Conservation (phyloP, 2,113 vertebrate genomes). For the Macaca mulatta region DNA sequence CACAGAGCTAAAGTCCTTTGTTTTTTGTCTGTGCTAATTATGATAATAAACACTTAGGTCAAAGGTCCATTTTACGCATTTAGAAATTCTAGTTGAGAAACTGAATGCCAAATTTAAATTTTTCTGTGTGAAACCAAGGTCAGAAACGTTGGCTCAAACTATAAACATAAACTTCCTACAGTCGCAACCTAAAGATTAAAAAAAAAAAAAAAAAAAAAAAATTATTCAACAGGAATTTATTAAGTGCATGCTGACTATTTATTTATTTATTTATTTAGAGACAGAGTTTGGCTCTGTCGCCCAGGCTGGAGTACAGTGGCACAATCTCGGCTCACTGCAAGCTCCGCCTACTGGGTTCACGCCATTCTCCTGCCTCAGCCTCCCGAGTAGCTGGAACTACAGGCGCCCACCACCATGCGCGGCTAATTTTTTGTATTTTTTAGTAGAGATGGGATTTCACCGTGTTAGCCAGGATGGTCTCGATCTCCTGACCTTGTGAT, state of each 20-base stretch:
- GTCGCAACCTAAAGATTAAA: neutral
- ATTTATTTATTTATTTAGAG: no score
- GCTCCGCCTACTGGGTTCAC: no score
- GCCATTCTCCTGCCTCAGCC: no score
- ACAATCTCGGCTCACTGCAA: no score
- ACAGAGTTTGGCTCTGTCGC: no score
- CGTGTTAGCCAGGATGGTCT: no score
- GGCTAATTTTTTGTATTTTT: no score
- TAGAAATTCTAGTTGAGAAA: constrained; percentile 6
- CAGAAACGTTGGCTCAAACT: neutral
- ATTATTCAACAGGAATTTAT: neutral
- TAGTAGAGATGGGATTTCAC: no score
- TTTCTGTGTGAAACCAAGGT: neutral
- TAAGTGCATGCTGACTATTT: neutral
- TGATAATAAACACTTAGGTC: neutral
- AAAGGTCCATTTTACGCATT: neutral
- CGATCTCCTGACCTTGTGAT: no score
- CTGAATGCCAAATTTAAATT: neutral
- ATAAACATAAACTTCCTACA: neutral
- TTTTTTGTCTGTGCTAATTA: neutral
- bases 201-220: neutral
- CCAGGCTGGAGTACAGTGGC: no score
- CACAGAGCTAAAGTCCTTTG: neutral
- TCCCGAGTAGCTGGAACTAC: no score
- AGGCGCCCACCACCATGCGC: rapidly evolving